Conservation (phyloP, 2,888 invertebrate genomes). For the Calameuta pallipes region DNA sequence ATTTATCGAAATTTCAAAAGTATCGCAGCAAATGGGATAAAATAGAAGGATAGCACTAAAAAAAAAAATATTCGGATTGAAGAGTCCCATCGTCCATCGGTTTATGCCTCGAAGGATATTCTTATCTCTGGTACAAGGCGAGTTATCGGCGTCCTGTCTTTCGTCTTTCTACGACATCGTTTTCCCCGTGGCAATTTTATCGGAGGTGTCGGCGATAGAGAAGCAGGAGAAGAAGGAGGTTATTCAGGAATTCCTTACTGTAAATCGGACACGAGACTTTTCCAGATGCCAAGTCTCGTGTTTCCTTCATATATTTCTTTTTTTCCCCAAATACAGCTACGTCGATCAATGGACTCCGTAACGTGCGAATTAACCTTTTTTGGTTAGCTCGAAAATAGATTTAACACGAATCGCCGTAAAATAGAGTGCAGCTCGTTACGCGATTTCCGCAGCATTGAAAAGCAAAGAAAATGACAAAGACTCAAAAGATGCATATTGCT, state of each 20-base stretch:
- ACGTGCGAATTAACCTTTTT: neutral
- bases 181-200: slow-evolving; percentile 51
- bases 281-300: neutral
- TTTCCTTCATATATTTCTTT: neutral
- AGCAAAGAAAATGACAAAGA: neutral
- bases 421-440: too few relatives aligned
- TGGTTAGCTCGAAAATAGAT: neutral
- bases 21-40: neutral
- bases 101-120: slow-evolving; percentile 29
- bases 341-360: neutral
- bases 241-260: neutral
- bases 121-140: slow-evolving; percentile 45
- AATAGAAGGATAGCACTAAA: neutral
- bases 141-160: slow-evolving; percentile 46
- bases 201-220: slow-evolving; percentile 44
- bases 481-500: too few relatives aligned
- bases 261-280: neutral
- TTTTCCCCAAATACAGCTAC: neutral
- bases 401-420: neutral
- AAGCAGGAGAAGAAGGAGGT: slow-evolving; percentile 21
- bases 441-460: neutral
- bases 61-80: neutral
- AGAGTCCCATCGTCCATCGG: neutral
- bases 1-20: neutral
- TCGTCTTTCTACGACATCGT: slow-evolving; percentile 50